phyloP scores from a whole-genome alignment of 2,888 invertebrate genomes.

The Papilio elwesi region DNA sequence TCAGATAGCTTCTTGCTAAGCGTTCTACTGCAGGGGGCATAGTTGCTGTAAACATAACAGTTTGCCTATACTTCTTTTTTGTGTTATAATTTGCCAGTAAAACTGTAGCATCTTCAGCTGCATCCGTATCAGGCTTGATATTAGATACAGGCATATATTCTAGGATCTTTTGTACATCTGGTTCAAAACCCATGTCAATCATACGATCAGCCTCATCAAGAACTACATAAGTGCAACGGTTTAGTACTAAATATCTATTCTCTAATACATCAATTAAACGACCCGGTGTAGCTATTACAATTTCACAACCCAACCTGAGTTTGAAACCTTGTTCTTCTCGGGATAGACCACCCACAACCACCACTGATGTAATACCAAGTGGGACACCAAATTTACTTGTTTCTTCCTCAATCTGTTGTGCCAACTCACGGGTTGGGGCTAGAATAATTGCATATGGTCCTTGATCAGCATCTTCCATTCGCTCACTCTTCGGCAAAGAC shows the following conservation, averaged over 20 bases:
- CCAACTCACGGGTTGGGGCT: conserved; percentile 99
- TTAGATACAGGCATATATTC: conserved; percentile 99
- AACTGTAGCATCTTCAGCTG: conserved; percentile 97
- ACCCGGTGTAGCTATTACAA: conserved; percentile 99
- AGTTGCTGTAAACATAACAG: conserved; percentile 99
- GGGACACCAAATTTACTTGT: conserved; percentile 98
- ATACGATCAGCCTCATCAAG: conserved; percentile 98
- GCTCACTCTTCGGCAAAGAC: conserved; percentile 97
- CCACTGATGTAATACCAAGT: conserved; percentile 96
- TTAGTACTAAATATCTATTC: conserved; percentile 97
- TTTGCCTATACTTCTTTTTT: conserved; percentile 99
- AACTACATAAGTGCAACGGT: conserved; percentile 99
- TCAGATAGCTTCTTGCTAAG: conserved; percentile 95
- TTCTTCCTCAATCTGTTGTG: conserved; percentile 99
- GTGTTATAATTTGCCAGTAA: conserved; percentile 96
- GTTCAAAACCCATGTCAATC: conserved; percentile 99
- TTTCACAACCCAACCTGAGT: conserved; percentile 98
- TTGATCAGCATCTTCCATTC: conserved; percentile 95
- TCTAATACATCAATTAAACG: conserved; percentile 99
- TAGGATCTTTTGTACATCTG: conserved; percentile 98
- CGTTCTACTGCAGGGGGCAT: conserved; percentile 99
- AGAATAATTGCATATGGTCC: conserved; percentile 99
- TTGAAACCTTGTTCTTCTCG: conserved; percentile 99
- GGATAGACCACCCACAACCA: conserved; percentile 98
- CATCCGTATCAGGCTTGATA: conserved; percentile 98